Evolutionary conservation across 2,888 invertebrate species (phyloP), one percentile per base, ranked within the genome.

Genomic region (Drosophila mettleri): DNA sequence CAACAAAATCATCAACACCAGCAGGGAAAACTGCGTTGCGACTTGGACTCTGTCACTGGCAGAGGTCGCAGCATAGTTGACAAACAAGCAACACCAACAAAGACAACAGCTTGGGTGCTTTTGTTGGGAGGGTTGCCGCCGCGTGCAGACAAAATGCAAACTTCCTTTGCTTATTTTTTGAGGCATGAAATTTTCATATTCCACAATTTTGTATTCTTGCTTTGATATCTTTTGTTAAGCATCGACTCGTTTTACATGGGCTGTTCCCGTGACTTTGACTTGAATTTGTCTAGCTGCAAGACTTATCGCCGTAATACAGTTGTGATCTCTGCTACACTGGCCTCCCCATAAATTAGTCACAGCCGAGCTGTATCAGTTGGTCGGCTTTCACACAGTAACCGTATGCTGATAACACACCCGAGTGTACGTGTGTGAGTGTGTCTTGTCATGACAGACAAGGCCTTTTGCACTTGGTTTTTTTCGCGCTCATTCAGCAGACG

Each of bases 51-150:
- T 59, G 65, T 41, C 49, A 62, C 71, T 61, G 71, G 58, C 69
- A 77, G 78, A 77, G 70, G 78, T 75, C 75, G 69, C 78, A 62
- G 66, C 75, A 60, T 61, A 89, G 90, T 90, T 91, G 91, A 90
- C 91, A 91, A 91, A 91, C 91, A 91, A 89, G 90, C 90, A 86
- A 91, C 90, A 90, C 90, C 90, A 88, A 73, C 55, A 74, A 38
- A 58, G 74, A 61, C 66, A 73, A 69, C 74, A 78, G 78, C 79
- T 62, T 55, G 38, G 27, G 8, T 24, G 27, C 31, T 38, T 53
- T 52, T 38, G 49, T 55, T 41, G 34, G 33, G 73, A 81, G 86
- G 86, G 86, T 84, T 81, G 74, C 68, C 45, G 51, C 69, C 62
- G 81, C 78, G 70, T 76, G 71, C 72, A 65, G 58, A 86, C 83